These are phyloP conservation scores for Gymnothorax javanicus DNA, from an alignment of 2,797 vertebrate species.

Conservation along the genomic window DNA sequence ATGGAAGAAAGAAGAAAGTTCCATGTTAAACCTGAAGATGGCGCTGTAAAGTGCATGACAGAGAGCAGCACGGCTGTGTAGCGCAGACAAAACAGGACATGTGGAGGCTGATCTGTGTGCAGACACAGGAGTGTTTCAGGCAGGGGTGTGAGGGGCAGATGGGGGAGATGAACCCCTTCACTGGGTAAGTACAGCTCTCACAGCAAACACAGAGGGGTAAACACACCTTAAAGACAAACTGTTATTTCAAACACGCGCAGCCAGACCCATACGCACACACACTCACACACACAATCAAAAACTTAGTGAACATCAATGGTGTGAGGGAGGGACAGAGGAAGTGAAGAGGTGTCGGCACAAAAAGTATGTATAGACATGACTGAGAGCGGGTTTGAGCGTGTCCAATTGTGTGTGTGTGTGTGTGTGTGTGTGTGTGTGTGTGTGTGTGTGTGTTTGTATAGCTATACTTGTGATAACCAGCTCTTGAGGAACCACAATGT, in stretches of 20 bases:
- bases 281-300: not conserved
- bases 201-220: not conserved
- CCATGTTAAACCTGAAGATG: not conserved
- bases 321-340: not conserved
- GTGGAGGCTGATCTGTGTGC: not conserved
- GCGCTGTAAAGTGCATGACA: not conserved
- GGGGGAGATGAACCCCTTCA: no score
- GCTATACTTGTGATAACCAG: no score
- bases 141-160: not conserved
- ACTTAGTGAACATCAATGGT: not conserved
- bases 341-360: no score
- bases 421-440: no score
- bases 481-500: no score
- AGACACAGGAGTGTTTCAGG: not conserved
- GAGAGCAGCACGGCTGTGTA: not conserved
- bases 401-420: not conserved
- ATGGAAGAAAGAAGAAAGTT: not conserved
- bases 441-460: no score
- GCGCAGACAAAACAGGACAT: not conserved
- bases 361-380: not conserved
- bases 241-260: no score
- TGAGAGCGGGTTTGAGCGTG: not conserved
- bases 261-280: no score
- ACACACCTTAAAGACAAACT: not conserved
- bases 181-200: not conserved